These are phyloP conservation scores for Amphipyra tragopoginis DNA, from an alignment of 2,888 invertebrate genomes.

Conservation along the genomic window DNA sequence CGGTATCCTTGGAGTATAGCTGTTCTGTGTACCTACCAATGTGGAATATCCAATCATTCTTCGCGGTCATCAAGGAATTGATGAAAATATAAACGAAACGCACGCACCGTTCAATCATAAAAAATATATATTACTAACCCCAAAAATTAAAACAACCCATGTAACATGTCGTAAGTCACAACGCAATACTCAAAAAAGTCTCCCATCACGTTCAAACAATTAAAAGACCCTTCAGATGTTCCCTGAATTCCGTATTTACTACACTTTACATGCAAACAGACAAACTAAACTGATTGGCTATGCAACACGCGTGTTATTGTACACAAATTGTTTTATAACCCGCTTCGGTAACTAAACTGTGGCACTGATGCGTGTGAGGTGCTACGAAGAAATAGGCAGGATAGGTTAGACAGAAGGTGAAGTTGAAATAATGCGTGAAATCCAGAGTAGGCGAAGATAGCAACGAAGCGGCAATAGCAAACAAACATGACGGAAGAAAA, in stretches of 20 bases:
- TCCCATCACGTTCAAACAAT: slow-evolving; percentile 47
- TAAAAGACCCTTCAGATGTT: slow-evolving; percentile 29
- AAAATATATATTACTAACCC: too few species aligned
- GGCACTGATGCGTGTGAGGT: slow-evolving; percentile 25
- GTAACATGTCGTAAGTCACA: neutral
- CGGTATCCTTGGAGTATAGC: too few species aligned
- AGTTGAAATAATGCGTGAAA: neutral
- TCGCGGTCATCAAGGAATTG: too few species aligned
- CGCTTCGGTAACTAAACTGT: slow-evolving; percentile 34
- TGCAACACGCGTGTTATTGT: slow-evolving; percentile 31
- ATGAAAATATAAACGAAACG: neutral
- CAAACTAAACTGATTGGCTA: slow-evolving; percentile 21
- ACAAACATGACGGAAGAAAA: too few species aligned
- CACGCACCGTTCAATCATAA: too few species aligned
- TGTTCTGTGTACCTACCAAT: too few species aligned
- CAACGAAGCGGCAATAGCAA: too few species aligned
- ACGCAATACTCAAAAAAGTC: neutral
- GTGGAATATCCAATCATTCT: too few species aligned
- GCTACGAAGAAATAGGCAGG: neutral
- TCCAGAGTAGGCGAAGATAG: neutral
- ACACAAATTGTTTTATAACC: slow-evolving; percentile 31
- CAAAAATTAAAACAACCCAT: too few species aligned
- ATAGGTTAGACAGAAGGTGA: slow-evolving; percentile 18
- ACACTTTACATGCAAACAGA: slow-evolving; percentile 31
- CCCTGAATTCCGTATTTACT: slow-evolving; percentile 34